Evolutionary conservation across 2,888 invertebrate genomes (phyloP).

Genomic region (Patella caerulea): DNA sequence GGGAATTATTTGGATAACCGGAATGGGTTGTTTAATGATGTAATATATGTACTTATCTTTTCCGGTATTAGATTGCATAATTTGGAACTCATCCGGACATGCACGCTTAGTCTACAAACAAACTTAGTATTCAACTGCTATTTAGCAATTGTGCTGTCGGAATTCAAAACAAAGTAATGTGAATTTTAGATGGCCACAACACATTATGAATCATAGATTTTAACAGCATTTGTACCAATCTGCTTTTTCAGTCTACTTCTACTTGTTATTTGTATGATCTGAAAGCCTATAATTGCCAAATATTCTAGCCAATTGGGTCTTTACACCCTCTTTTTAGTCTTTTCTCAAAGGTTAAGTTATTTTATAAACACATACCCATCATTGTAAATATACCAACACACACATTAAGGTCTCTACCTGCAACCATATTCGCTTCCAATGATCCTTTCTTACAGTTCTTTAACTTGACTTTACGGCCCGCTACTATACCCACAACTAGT

Average conservation of each 20-base stretch:
- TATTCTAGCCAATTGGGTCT: not conserved
- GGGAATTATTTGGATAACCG: no score
- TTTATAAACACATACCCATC: constrained; percentile 55
- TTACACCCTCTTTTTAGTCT: not conserved
- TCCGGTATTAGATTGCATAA: no score
- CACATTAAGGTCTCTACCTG: constrained; percentile 58
- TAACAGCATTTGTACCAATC: not conserved
- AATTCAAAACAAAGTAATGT: no score
- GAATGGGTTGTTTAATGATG: no score
- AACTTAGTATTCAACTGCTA: no score
- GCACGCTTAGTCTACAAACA: no score
- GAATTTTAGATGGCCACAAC: no score
- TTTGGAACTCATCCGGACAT: no score
- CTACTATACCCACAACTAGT: constrained; percentile 56
- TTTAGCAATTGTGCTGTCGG: no score
- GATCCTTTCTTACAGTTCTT: constrained; percentile 32
- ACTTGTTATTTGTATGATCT: not conserved
- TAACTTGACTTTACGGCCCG: constrained; percentile 48
- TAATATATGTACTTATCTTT: no score
- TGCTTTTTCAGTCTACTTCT: not conserved
- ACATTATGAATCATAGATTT: no score
- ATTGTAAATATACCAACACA: constrained; percentile 67
- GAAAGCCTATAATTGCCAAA: not conserved
- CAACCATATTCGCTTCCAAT: constrained; percentile 58
- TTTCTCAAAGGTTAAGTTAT: not conserved